Conservation (phyloP, 2,113 vertebrate species). For the Bettongia penicillata region DNA sequence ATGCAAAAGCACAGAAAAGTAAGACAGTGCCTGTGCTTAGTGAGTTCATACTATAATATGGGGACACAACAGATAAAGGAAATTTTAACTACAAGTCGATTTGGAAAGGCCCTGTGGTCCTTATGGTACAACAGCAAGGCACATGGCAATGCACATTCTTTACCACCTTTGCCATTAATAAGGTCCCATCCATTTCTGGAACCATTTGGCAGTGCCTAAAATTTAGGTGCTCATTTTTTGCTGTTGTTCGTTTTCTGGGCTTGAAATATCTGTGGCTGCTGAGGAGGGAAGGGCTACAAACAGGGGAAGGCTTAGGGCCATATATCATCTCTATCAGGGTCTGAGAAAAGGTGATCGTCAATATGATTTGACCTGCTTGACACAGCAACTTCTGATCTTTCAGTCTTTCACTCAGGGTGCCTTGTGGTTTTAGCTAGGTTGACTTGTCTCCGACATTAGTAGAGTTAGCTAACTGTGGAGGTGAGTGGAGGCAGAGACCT, state of each 20-base stretch:
- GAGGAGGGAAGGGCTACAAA: background rate
- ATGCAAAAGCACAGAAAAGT: background rate
- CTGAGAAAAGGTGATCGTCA: background rate
- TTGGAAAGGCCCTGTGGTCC: background rate
- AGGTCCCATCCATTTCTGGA: background rate
- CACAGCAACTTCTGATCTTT: background rate
- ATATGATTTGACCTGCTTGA: background rate
- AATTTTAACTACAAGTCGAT: background rate
- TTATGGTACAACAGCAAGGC: background rate
- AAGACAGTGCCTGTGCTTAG: background rate
- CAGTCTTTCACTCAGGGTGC: background rate
- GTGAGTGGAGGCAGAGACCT: background rate
- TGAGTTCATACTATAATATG: background rate
- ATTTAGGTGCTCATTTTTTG: background rate
- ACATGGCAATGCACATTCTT: background rate
- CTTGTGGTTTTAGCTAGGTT: background rate
- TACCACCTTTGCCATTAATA: background rate
- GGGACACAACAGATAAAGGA: background rate
- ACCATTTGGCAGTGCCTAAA: background rate
- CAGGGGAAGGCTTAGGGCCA: background rate
- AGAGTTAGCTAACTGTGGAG: background rate
- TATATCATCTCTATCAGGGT: background rate
- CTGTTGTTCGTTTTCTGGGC: background rate
- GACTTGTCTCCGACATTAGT: background rate
- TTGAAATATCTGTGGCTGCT: background rate